A percentile compares a stretch with the other conserved stretches of the same genome.
These are phyloP conservation scores for Halcyon smyrnensis DNA, from an alignment of 2,797 vertebrate species.

Conservation along the genomic window DNA sequence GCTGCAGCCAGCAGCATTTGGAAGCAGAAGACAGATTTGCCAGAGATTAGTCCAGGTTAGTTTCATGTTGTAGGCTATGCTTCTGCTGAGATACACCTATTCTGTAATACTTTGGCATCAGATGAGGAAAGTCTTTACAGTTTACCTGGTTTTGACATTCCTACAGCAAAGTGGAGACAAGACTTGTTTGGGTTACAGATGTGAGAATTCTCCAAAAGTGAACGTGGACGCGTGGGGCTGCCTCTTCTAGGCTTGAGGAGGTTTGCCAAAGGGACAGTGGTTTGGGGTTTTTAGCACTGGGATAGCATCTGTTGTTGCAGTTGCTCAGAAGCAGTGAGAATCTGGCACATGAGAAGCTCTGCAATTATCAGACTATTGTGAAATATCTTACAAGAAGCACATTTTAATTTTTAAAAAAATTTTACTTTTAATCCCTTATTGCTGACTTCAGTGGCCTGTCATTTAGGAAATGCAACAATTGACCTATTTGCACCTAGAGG, in stretches of 20 bases:
- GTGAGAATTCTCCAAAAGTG: not conserved
- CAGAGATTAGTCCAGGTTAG: not conserved
- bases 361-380: not conserved
- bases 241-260: not conserved
- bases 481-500: not conserved
- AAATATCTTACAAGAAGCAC: not conserved
- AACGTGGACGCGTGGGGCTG: not conserved
- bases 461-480: not conserved
- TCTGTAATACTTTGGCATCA: not conserved
- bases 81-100: not conserved
- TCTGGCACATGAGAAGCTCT: not conserved
- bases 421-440: not conserved
- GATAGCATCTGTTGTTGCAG: not conserved
- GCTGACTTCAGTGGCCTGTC: not conserved
- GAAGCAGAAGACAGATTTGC: not conserved
- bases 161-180: not conserved
- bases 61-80: fast-evolving
- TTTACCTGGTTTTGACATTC: not conserved
- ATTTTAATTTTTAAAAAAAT: not conserved
- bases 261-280: not conserved
- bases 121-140: not conserved
- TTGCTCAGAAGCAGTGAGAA: not conserved
- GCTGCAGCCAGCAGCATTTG: not conserved
- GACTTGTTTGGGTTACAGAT: not conserved
- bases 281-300: not conserved